These are phyloP conservation scores for Diploptera punctata DNA, from an alignment of 2,888 invertebrate species.

Conservation along the genomic window DNA sequence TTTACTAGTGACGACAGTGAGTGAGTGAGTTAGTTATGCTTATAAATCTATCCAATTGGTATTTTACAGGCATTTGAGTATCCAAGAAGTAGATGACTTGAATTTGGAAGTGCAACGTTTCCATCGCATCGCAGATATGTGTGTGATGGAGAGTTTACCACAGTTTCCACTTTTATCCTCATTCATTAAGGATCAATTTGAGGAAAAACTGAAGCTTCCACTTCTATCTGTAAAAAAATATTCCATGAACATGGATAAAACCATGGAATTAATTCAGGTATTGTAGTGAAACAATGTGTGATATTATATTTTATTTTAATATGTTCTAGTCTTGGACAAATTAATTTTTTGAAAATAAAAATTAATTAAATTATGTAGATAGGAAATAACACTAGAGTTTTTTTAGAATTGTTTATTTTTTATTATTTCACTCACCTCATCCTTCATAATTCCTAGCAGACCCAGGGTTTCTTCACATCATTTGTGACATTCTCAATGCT, in stretches of 20 bases:
- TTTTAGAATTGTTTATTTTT: too few species aligned
- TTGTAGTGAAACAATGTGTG: not conserved
- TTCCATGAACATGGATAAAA: not conserved
- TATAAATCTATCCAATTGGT: too few species aligned
- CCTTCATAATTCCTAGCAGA: too few species aligned
- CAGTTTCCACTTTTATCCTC: not conserved
- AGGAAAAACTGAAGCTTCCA: not conserved
- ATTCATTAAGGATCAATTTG: not conserved
- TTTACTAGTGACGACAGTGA: too few species aligned
- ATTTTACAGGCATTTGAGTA: slow-evolving; percentile 19
- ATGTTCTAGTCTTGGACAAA: not conserved
- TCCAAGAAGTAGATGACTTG: slow-evolving; percentile 34
- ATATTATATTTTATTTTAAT: too few species aligned
- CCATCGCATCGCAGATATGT: not conserved
- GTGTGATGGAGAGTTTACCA: not conserved
- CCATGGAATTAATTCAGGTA: not conserved
- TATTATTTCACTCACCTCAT: too few species aligned
- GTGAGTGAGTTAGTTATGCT: too few species aligned
- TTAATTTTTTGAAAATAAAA: too few species aligned
- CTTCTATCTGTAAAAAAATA: not conserved
- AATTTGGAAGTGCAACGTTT: slow-evolving; percentile 27
- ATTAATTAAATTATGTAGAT: too few species aligned
- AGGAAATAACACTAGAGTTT: too few species aligned
- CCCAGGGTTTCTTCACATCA: too few species aligned
- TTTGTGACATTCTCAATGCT: too few species aligned